These are phyloP conservation scores for Anoplophora glabripennis DNA, from an alignment of 1,140 invertebrate species.

Conservation along the genomic window DNA sequence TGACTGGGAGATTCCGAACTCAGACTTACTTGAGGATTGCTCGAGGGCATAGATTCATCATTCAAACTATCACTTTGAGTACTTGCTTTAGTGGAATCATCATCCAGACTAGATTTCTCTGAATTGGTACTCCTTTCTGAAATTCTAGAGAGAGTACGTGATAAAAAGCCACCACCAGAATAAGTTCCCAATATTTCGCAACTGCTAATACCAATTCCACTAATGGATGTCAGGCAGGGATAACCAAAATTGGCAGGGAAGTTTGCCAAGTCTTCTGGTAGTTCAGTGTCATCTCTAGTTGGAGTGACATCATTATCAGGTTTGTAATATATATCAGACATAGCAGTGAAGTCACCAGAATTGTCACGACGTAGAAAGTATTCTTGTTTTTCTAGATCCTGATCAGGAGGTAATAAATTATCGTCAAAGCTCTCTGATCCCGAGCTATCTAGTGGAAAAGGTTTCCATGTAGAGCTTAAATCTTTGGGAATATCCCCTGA, in stretches of 20 bases:
- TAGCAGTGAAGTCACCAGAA: constrained; percentile 36
- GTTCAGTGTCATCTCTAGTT: constrained; percentile 58
- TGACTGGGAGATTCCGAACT: constrained; percentile 75
- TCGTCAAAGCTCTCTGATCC: constrained; percentile 77
- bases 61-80: constrained; percentile 74
- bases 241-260: constrained; percentile 70
- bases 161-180: constrained; percentile 66
- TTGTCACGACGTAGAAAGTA: constrained; percentile 48
- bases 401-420: constrained; percentile 72
- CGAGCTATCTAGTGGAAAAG: constrained; percentile 76
- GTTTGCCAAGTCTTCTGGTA: constrained; percentile 71
- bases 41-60: constrained; percentile 77
- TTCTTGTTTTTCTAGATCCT: constrained; percentile 55
- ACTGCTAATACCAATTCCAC: constrained; percentile 51
- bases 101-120: constrained; percentile 75
- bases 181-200: constrained; percentile 67
- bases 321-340: constrained; percentile 53
- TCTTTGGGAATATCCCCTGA: constrained; percentile 59
- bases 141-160: constrained; percentile 77
- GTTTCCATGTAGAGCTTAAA: constrained; percentile 73
- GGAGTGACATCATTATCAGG: constrained; percentile 50
- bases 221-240: constrained; percentile 54
- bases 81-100: constrained; percentile 80
- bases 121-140: constrained; percentile 84
- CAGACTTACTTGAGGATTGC: constrained; percentile 79